Conservation (phyloP, 2,888 invertebrate genomes). For the Yponomeuta plumbellus region DNA sequence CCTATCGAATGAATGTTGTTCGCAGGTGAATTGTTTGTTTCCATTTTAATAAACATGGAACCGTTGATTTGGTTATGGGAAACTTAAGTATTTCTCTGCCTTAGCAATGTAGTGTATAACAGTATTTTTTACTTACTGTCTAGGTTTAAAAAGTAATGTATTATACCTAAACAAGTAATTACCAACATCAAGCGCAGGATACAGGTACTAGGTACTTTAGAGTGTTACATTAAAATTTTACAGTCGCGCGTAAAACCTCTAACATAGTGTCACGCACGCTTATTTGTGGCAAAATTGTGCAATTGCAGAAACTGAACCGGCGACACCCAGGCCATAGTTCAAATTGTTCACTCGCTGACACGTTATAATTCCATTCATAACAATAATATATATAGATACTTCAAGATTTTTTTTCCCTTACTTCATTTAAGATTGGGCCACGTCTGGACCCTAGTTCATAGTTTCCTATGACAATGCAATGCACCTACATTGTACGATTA, state of each 20-base stretch:
- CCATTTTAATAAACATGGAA: not conserved
- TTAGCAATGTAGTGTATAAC: not conserved
- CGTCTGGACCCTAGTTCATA: too few relatives aligned
- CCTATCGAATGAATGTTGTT: not conserved
- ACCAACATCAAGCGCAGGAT: not conserved
- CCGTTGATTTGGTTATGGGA: not conserved
- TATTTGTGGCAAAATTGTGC: not conserved
- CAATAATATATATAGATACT: not conserved
- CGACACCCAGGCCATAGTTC: constrained; percentile 4
- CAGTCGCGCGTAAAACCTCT: not conserved
- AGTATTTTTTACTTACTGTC: not conserved
- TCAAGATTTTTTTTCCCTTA: not conserved
- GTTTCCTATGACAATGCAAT: too few relatives aligned
- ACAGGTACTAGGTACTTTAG: not conserved
- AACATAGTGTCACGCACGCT: not conserved
- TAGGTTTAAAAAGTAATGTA: not conserved
- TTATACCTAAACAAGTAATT: not conserved
- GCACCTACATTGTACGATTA: too few relatives aligned
- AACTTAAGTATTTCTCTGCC: not conserved
- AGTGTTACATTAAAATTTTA: not conserved
- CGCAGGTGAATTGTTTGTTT: not conserved
- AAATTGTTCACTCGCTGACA: not conserved
- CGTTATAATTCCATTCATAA: not conserved
- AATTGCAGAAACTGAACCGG: constrained; percentile 9
- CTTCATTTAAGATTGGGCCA: too few relatives aligned